Evolutionary conservation across 1,140 invertebrate genomes (phyloP), one percentile per base, ranked within the genome.

Genomic region (Brachionus manjavacas): DNA sequence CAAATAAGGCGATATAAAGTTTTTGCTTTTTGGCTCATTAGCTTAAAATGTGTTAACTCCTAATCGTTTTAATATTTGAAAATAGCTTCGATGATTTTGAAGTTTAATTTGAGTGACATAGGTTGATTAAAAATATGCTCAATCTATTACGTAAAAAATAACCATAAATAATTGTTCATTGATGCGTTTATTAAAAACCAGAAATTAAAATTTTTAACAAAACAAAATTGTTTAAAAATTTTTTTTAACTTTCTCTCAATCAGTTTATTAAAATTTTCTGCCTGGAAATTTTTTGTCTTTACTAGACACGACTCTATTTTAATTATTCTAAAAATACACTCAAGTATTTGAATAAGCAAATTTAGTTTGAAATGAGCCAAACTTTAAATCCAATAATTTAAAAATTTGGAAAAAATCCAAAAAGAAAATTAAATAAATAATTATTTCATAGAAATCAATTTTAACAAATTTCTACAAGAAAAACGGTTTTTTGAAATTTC

Each of bases 1-100:
- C 68, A 72, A 41, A 72, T 41, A 43, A 72, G 6, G n/a, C 68
- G 68, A 72, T 72, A 72, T 16, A 72, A 8, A n/a, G 68, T 72
- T 16, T 72, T 72, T 9, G 68, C 31, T 39, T 41, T 72, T 72
- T 72, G 68, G 14, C 31, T 41, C 68, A 72, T 72, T 23, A 39
- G 68, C 4, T 16, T 39, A n/a, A 16, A 39, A n/a, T 41, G 6
- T 72, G 14, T 4, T 11, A 14, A 16, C 14, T 68, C n/a, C 20
- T 60, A 23, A 60, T 60, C n/a, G n/a, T 20, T 60, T 23, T 60
- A 20, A 20, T 23, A 9, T 16, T 60, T 60, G 8, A 60, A 60
- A 60, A 60, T 8, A 23, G 16, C 20, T 16, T 60, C 23, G 25
- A 68, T 31, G 31, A 68, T 68, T 68, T 68, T 31, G 25, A 68